phyloP scores from a whole-genome alignment of 1,140 invertebrate species.

The Drosophila ironensis region DNA sequence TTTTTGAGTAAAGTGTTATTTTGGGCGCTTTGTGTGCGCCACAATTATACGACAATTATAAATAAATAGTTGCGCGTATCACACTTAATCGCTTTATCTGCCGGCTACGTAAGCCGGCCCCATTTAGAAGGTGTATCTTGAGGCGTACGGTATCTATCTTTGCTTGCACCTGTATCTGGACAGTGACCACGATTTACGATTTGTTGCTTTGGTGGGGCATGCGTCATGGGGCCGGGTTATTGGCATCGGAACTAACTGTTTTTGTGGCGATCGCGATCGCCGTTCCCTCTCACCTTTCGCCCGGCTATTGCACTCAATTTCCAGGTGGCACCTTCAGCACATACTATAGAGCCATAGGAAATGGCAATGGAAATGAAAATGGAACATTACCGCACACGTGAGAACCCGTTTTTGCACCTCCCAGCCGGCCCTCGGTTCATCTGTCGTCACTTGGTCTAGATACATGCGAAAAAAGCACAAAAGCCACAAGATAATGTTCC shows the following conservation, averaged over 20 bases:
- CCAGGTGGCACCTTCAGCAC: conserved; percentile 18
- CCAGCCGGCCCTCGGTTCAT: conserved; percentile 32
- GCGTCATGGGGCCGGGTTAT: conserved; percentile 54
- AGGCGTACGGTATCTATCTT: background rate
- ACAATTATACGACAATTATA: conserved; percentile 70
- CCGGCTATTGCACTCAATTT: conserved; percentile 49
- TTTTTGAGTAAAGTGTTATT: conserved; percentile 67
- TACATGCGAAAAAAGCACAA: conserved; percentile 36
- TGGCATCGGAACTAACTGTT: conserved; percentile 75
- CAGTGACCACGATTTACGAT: conserved; percentile 32
- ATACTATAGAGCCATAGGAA: conserved; percentile 21
- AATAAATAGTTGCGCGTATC: conserved; percentile 36
- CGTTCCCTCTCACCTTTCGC: conserved; percentile 39
- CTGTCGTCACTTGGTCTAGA: conserved; percentile 31
- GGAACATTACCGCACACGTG: conserved; percentile 48
- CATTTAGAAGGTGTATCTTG: conserved; percentile 35
- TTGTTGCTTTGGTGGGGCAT: background rate
- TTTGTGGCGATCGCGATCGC: conserved; percentile 38
- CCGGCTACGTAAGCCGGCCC: conserved; percentile 15
- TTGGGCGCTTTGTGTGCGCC: conserved; percentile 24
- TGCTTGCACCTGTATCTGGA: conserved; percentile 34
- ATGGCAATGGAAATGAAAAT: conserved; percentile 49
- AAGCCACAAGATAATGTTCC: conserved; percentile 37
- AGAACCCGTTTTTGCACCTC: conserved; percentile 55
- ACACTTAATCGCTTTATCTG: conserved; percentile 36